Percentiles rank a stretch among this genome's conserved stretches.
Conservation (phyloP, 2,888 invertebrate species). For the Carterocephalus palaemon region DNA sequence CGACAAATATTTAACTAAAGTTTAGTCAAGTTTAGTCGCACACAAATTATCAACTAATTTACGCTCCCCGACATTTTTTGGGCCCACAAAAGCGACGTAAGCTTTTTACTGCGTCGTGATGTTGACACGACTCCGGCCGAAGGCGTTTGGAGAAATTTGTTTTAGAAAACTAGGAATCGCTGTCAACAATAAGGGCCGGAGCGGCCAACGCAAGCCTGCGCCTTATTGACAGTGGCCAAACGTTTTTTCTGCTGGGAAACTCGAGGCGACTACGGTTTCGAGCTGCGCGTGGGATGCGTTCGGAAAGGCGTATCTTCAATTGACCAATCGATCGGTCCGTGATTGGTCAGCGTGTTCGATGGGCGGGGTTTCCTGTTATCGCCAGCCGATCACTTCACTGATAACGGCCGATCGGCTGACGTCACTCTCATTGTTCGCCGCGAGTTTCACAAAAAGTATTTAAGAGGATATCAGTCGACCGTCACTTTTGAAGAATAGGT, state of each 20-base stretch:
- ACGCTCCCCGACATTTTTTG: conserved; percentile 64
- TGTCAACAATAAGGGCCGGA: conserved; percentile 37
- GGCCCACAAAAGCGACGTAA: conserved; percentile 52
- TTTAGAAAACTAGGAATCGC: conserved; percentile 39
- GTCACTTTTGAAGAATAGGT: no score
- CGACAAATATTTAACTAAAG: conserved; percentile 72
- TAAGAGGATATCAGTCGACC: no score
- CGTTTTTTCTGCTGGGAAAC: conserved; percentile 28
- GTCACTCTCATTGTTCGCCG: conserved; percentile 48
- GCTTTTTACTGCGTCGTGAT: conserved; percentile 52
- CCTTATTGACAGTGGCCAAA: conserved; percentile 24
- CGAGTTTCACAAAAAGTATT: conserved; percentile 24
- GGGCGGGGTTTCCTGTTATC: conserved; percentile 65
- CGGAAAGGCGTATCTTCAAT: conserved; percentile 48
- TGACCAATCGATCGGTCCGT: conserved; percentile 66
- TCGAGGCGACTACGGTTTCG: background rate
- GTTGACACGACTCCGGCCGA: conserved; percentile 42
- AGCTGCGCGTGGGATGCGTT: conserved; percentile 29
- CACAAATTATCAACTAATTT: conserved; percentile 77
- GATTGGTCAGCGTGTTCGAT: conserved; percentile 60
- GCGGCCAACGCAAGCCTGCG: conserved; percentile 21
- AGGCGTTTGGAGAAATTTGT: conserved; percentile 31
- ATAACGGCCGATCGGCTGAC: conserved; percentile 49
- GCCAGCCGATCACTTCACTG: conserved; percentile 45
- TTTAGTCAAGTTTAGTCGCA: conserved; percentile 74